Evolutionary conservation across 2,888 invertebrate genomes (phyloP).

Genomic region (Tipula lateralis): DNA sequence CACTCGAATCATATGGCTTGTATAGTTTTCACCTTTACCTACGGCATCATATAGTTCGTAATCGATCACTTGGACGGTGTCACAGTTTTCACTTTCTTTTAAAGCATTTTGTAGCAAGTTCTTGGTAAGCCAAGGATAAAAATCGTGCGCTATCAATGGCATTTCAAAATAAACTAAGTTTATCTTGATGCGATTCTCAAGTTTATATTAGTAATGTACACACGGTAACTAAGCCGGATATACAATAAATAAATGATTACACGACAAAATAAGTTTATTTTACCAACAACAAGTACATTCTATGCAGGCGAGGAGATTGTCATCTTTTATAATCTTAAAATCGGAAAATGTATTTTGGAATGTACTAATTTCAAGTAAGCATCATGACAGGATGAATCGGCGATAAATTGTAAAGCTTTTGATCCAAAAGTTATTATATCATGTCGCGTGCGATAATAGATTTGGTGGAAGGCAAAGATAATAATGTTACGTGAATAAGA

Average conservation of each 20-base stretch:
- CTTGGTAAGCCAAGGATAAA: conserved; percentile 39
- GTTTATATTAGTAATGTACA: background rate
- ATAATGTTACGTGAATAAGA: no score
- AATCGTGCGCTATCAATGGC: background rate
- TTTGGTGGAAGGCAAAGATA: no score
- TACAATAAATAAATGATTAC: background rate
- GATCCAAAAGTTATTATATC: no score
- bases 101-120: conserved; percentile 40
- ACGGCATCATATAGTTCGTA: conserved; percentile 39
- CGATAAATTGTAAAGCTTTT: no score
- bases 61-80: conserved; percentile 37
- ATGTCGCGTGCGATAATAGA: no score
- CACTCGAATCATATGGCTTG: conserved; percentile 41
- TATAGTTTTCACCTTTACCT: conserved; percentile 42
- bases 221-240: background rate
- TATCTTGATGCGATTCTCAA: background rate
- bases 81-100: conserved; percentile 37
- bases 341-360: no score
- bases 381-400: no score
- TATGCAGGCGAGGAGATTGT: no score
- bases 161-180: background rate
- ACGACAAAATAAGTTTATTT: background rate
- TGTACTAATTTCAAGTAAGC: no score
- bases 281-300: no score
- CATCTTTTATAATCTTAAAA: no score